Evolutionary conservation across 2,113 vertebrate genomes (phyloP), one percentile per base, ranked within the genome.

Genomic region (Tiliqua scincoides): DNA sequence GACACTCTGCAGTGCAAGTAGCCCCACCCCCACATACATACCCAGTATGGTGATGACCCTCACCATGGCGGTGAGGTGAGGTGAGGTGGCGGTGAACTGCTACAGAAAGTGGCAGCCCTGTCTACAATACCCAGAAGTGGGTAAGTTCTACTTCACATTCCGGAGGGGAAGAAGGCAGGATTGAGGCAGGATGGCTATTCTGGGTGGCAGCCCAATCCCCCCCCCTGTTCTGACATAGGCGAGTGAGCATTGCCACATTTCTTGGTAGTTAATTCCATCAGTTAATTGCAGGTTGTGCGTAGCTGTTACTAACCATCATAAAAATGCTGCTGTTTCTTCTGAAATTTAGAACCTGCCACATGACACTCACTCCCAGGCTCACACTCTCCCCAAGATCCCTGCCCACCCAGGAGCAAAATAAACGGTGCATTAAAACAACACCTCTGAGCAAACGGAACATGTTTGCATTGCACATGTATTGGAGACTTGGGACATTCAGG

Each of bases 331-430:
- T 85, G 20, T 88, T 91, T 87, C 17, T 89, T 88, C 89, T 88
- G 89, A 12, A 91, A 89, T 91, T 85, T 87, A 90, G 2, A 81
- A 89, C 85, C 76, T 73, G 91, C 94, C 90, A 89, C 84, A 79
- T 67, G 54, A 91, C 91, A 93, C 93, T 71, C 92, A 84, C 86
- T 87, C 6, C 2, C 87, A 92, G 88, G 85, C 85, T 61, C 0
- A 54, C 83, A 90, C 89, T 86, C 85, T 90, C 80, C 88, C 87
- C 20, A 63, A 89, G 90, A 65, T 65, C 72, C 80, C 71, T 0
- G 23, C 88, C 92, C 92, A 92, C 94, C 91, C 89, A 92, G 40
- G 90, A 73, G 57, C 68, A 62, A 85, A 85, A 79, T 61, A 70
- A 73, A 85, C 75, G 54, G 70, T 14, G 85, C 86, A 17, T 27